A percentile compares a stretch with the other conserved stretches of the same genome.
Conservation (phyloP, 2,113 vertebrate genomes). For the Psophia crepitans region DNA sequence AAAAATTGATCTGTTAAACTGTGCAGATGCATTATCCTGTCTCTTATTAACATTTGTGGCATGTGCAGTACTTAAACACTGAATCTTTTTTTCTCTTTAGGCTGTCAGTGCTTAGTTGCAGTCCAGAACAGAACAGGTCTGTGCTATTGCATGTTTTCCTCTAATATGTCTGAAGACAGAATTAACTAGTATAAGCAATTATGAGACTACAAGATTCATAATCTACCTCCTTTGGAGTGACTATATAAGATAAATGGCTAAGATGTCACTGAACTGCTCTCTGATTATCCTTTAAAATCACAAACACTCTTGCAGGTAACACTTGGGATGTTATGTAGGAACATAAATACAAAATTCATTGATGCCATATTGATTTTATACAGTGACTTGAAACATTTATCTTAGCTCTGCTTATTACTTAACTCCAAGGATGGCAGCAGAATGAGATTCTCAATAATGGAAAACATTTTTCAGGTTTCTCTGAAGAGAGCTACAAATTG, state of each 20-base stretch:
- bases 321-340: neutral
- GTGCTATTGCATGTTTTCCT: neutral
- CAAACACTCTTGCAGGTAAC: neutral
- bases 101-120: neutral
- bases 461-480: neutral
- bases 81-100: neutral
- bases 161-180: neutral
- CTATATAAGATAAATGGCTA: neutral
- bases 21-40: neutral
- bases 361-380: constrained; percentile 34
- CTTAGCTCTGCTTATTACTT: neutral
- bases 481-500: constrained; percentile 26
- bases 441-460: neutral
- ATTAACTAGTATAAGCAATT: neutral
- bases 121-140: neutral
- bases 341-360: constrained; percentile 13
- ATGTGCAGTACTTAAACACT: neutral
- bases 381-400: neutral
- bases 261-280: neutral
- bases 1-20: neutral
- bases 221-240: neutral
- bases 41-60: neutral
- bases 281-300: constrained; percentile 19
- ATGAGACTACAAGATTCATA: neutral
- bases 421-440: neutral